Base-by-base conservation (phyloP, 2,888 invertebrate genomes). In the Trissolcus japonicus region DNA sequence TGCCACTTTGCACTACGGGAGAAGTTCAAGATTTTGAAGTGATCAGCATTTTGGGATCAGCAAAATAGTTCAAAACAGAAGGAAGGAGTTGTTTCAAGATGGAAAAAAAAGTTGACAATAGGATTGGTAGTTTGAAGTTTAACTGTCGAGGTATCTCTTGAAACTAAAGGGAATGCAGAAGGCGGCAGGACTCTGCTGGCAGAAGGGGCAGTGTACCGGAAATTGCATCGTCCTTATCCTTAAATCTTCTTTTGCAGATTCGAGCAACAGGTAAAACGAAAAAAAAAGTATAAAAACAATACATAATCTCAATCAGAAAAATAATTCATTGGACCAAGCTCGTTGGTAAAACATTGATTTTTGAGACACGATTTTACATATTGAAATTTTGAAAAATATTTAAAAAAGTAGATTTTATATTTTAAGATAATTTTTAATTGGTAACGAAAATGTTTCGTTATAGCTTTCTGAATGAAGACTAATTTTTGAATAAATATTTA, bases 181-280 rank as follows among this genome's bases (percentile, higher is more conserved):
- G 77, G 69, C 67, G 55, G 59, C 71, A 78, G 77, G 76, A 76
- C 75, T 69, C 60, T 54, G 50, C 41, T 75, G 46, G 43, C 51
- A 68, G 63, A 62, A 55, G 63, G 67, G 68, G 55, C 79, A 82
- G 82, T 84, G 84, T 79, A 87, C 86, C 86, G 88, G 88, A 88
- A 86, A 86, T 85, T 84, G 84, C 82, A 85, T 85, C 86, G 84
- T 84, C 83, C 83, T 84, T 83, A 82, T 74, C 51, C 75, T 21
- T 43, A 13, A 2, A 71, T 51, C 16, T 46, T 46, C 16, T 11
- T 16, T 46, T 51, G 19, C 11, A 51, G 51, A 51, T 46, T 46
- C 11, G 11, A 46, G 46, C 14, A 16, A 14, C 46, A 14, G 14
- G 46, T 46, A 46, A 46, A 14, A 19, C 2, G 2, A 19, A 19